These are phyloP conservation scores for Acromyrmex echinatior DNA, from an alignment of 1,140 invertebrate species.

Conservation along the genomic window DNA sequence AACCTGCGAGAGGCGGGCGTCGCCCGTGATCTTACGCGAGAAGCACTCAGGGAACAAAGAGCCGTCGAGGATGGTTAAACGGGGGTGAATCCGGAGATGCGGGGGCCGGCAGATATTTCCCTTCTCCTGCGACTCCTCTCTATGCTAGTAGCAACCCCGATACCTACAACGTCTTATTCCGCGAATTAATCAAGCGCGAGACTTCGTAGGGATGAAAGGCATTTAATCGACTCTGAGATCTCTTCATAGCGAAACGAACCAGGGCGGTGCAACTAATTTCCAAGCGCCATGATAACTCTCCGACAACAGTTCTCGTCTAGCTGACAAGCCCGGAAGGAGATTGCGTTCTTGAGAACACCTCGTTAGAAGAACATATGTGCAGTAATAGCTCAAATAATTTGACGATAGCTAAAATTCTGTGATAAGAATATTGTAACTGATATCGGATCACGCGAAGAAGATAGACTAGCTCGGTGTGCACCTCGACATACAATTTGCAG, in stretches of 20 bases:
- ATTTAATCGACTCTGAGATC: conserved; percentile 54
- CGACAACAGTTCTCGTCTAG: neutral
- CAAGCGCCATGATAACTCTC: conserved; percentile 24
- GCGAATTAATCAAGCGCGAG: conserved; percentile 55
- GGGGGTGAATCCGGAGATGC: conserved; percentile 26
- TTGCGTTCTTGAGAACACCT: neutral
- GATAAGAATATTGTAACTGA: neutral
- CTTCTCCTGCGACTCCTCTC: neutral
- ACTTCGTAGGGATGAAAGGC: conserved; percentile 35
- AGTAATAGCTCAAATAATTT: neutral
- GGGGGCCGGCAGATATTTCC: neutral
- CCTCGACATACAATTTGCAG: conserved; percentile 34
- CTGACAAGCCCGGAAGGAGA: neutral
- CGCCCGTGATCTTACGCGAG: conserved; percentile 57
- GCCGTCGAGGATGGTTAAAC: conserved; percentile 28
- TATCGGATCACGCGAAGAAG: neutral
- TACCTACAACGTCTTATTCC: conserved; percentile 46
- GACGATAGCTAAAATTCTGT: neutral
- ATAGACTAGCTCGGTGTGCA: neutral
- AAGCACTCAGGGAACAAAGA: conserved; percentile 62
- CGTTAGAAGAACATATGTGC: neutral
- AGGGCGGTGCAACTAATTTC: conserved; percentile 49
- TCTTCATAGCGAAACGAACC: conserved; percentile 10
- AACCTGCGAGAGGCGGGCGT: conserved; percentile 43
- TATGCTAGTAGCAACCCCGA: neutral